These are phyloP conservation scores for Gallinago jamesoni DNA, from an alignment of 2,113 vertebrate genomes.

Conservation along the genomic window DNA sequence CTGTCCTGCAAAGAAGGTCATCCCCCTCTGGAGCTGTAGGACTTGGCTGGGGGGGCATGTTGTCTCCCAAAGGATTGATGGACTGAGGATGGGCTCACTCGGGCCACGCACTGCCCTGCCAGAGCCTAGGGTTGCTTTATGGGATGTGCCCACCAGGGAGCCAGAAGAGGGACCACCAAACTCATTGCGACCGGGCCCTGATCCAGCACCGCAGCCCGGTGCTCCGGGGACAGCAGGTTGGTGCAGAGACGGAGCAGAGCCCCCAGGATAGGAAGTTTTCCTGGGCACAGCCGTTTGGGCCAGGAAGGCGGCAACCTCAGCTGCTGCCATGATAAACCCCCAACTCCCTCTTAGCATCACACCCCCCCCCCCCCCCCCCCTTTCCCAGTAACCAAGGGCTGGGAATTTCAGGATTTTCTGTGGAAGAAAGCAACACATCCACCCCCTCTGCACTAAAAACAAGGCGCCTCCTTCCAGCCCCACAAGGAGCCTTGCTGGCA, in stretches of 20 bases:
- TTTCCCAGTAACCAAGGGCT: background rate
- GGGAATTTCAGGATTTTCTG: constrained; percentile 6
- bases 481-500: background rate
- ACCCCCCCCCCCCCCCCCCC: background rate
- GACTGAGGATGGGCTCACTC: background rate
- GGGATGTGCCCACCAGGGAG: background rate
- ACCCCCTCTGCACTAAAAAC: constrained; percentile 7
- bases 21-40: background rate
- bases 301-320: constrained; percentile 31
- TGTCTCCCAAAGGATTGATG: background rate
- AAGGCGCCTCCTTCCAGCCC: background rate
- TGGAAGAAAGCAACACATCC: constrained; percentile 15
- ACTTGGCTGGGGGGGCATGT: background rate
- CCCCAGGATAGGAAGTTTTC: background rate
- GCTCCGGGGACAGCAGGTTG: background rate
- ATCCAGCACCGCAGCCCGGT: background rate
- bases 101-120: background rate
- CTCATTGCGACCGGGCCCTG: background rate
- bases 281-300: constrained; percentile 15
- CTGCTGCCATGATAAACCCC: background rate
- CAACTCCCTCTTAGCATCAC: background rate
- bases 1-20: background rate
- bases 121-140: background rate
- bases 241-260: background rate
- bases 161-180: background rate